A percentile compares a stretch with the other conserved stretches of the same genome.
Evolutionary conservation across 2,797 vertebrate genomes (phyloP).

Genomic region (Acrocephalus scirpaceus): DNA sequence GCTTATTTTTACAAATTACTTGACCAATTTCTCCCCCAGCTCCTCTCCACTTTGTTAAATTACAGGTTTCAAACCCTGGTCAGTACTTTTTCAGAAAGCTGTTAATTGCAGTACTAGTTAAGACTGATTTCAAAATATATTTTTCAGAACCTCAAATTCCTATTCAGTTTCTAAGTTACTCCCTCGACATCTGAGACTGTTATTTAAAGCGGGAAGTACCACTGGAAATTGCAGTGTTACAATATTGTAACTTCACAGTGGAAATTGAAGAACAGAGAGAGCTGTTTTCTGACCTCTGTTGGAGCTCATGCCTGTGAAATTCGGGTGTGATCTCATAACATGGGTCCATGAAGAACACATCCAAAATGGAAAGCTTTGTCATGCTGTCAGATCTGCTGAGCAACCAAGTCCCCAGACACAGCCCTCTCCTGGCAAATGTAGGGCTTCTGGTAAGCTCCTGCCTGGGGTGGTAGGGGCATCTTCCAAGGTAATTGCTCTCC

Average conservation of each 20-base stretch:
- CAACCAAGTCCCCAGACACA: not conserved
- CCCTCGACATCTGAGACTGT: not conserved
- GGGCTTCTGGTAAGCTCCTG: not conserved
- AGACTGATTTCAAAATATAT: not conserved
- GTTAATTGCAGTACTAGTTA: not conserved
- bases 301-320: not conserved
- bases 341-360: not conserved
- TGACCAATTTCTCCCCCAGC: not conserved
- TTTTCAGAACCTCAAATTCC: not conserved
- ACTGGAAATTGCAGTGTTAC: not conserved
- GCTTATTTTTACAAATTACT: not conserved
- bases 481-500: not conserved
- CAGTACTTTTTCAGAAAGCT: not conserved
- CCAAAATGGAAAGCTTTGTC: not conserved
- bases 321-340: rapidly evolving
- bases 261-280: not conserved
- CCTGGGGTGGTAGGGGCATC: rapidly evolving
- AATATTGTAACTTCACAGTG: not conserved
- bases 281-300: not conserved
- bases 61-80: not conserved
- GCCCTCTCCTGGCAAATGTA: not conserved
- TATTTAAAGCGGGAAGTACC: not conserved
- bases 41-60: not conserved
- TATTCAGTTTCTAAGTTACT: not conserved
- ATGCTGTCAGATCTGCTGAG: not conserved